These are phyloP conservation scores for Chymomyza amoena DNA, from an alignment of 2,888 invertebrate species.

Conservation along the genomic window DNA sequence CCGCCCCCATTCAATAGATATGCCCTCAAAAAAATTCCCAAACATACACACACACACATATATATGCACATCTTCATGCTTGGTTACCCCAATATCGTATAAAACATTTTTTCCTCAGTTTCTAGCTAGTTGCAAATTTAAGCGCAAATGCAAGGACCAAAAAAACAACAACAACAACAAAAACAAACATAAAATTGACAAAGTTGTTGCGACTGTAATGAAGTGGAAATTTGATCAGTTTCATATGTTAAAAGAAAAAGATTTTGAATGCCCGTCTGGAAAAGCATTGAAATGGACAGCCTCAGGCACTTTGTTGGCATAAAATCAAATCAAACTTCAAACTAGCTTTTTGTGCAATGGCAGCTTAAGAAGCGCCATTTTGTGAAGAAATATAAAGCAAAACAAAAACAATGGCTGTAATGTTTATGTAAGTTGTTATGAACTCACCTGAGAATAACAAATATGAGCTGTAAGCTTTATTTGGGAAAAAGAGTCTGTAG, in stretches of 20 bases:
- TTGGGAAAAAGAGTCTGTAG: too few relatives aligned
- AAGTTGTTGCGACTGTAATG: conserved; percentile 34
- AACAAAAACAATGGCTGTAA: too few relatives aligned
- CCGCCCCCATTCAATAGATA: conserved; percentile 3
- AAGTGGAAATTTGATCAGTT: conserved; percentile 29
- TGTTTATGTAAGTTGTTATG: too few relatives aligned
- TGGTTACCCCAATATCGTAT: conserved; percentile 59
- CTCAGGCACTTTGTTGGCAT: not conserved
- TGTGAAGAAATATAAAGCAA: too few relatives aligned
- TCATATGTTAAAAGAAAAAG: not conserved
- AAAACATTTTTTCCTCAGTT: conserved; percentile 39
- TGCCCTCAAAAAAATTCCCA: not conserved
- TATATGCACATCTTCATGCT: conserved; percentile 47
- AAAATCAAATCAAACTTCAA: not conserved
- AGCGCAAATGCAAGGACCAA: not conserved
- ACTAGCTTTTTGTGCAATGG: not conserved
- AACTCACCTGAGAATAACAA: too few relatives aligned
- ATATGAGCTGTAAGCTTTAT: too few relatives aligned
- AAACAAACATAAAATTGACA: not conserved
- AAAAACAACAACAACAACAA: conserved; percentile 1
- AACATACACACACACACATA: not conserved
- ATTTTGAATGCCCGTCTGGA: not conserved
- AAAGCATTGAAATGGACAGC: not conserved
- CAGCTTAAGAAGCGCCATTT: not conserved
- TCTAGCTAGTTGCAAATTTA: not conserved